Percentiles rank a stretch among this genome's conserved stretches.
phyloP scores from a whole-genome alignment of 23 tunicate genomes.

The Pegea sp. region DNA sequence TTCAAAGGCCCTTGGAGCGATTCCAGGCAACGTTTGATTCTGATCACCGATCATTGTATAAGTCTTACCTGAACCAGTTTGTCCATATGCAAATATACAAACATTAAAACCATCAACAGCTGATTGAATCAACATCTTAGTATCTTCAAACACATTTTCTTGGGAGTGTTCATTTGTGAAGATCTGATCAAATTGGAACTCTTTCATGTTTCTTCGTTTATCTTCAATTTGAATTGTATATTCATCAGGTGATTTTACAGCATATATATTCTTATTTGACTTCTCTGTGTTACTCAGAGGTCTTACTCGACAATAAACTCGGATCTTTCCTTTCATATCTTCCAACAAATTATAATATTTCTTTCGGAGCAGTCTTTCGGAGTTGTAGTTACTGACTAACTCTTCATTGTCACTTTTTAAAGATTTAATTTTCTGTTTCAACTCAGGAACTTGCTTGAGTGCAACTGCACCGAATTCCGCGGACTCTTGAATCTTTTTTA shows the following conservation, averaged over 20 bases:
- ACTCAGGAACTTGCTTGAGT: conserved; percentile 22
- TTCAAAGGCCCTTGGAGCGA: conserved; percentile 87
- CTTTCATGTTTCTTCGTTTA: conserved; percentile 38
- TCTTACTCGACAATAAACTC: conserved; percentile 89
- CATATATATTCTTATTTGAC: conserved; percentile 35
- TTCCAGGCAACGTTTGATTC: conserved; percentile 52
- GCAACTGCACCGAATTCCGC: conserved; percentile 61
- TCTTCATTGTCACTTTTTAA: conserved; percentile 22
- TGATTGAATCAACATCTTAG: conserved; percentile 76
- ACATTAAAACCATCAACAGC: conserved; percentile 97
- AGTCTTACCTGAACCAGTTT: conserved; percentile 97
- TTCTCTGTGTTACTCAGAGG: conserved; percentile 88
- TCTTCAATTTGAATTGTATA: conserved; percentile 65
- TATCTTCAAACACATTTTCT: conserved; percentile 73
- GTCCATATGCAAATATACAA: conserved; percentile 93
- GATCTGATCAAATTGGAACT: conserved; percentile 81
- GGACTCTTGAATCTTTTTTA: conserved; percentile 15
- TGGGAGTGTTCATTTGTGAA: conserved; percentile 40
- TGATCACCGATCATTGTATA: conserved; percentile 96
- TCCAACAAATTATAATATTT: conserved; percentile 98
- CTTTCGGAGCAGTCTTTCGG: conserved; percentile 70
- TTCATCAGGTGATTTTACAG: conserved; percentile 71
- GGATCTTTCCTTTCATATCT: conserved; percentile 95
- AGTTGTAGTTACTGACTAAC: conserved; percentile 64
- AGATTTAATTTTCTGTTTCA: conserved; percentile 32